Evolutionary conservation across 2,113 vertebrate species (phyloP), one percentile per base, ranked within the genome.

Genomic region (Chaenocephalus aceratus): DNA sequence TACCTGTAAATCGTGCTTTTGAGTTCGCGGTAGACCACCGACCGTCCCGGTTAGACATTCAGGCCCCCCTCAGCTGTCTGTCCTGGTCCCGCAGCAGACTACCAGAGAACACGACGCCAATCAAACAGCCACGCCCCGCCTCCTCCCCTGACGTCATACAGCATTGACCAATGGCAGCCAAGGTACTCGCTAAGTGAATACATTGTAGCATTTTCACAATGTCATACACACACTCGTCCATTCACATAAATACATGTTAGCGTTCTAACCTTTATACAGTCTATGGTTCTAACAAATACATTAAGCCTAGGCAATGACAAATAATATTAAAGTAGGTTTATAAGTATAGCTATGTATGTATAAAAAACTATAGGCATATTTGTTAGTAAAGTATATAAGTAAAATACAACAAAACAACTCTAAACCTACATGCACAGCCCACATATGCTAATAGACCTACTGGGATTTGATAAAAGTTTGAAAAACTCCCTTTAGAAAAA

Each of bases 61-160:
- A 92, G 86, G 84, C 67, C 85, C 86, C 88, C 68, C 87, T 89
- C 84, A 75, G 89, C 85, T 87, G 88, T 86, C 87, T 69, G 84
- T 91, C 91, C 88, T 79, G 83, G 94, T 95, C 94, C 93, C 88
- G 91, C 91, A 81, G 88, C 87, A 86, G 86, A 93, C 89, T 89
- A 86, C 82, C 86, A 84, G 82, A 70, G 90, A 86, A 75, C 76
- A 81, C 26, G 49, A 62, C 85, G 94, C 75, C 94, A 94, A 93
- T 95, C 94, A 93, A 75, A 82, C 21, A 0, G 0, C 5, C 14
- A 85, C 12, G 81, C 78, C 85, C 71, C 82, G 85, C 91, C 94
- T 48, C 48, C 36, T 18, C 0, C 0, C 0, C 0, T 59, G 70
- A 84, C 91, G 90, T 84, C 74, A 78, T 0, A 0, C 3, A 0